Percentiles rank a stretch among this genome's conserved stretches.
Conservation (phyloP, 2,797 vertebrate genomes). For the Liparis tanakae region DNA sequence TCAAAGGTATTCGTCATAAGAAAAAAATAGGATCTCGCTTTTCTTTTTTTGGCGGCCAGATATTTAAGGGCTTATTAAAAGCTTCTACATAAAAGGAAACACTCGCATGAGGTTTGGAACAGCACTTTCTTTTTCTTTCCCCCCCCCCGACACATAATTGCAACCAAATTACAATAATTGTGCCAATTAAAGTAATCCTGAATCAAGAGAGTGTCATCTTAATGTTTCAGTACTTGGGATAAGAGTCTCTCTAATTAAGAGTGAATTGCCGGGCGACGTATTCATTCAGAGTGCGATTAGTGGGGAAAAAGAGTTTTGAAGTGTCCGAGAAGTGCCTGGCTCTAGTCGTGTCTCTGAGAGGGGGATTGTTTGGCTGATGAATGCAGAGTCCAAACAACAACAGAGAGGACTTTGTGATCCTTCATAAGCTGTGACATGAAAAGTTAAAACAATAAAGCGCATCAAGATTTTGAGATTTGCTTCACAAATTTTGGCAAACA, state of each 20-base stretch:
- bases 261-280: conserved; percentile 90
- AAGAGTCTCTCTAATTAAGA: conserved; percentile 95
- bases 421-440: conserved; percentile 13
- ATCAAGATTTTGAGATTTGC: conserved; percentile 5
- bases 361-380: conserved; percentile 81
- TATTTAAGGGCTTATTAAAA: conserved; percentile 89
- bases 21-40: conserved; percentile 77
- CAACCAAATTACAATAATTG: conserved; percentile 99
- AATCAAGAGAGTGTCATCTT: conserved; percentile 98
- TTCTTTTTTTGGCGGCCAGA: conserved; percentile 80
- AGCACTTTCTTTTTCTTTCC: conserved; percentile 88
- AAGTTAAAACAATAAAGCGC: conserved; percentile 26
- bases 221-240: conserved; percentile 94
- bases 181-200: conserved; percentile 99
- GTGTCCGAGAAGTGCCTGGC: conserved; percentile 87
- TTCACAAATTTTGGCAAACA: conserved; percentile 23
- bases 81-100: conserved; percentile 88
- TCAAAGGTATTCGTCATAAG: conserved; percentile 76
- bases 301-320: conserved; percentile 77
- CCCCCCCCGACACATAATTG: conserved; percentile 89
- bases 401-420: conserved; percentile 19
- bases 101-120: conserved; percentile 90
- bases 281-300: conserved; percentile 94
- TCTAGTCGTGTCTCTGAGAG: conserved; percentile 84
- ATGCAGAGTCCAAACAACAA: conserved; percentile 52